Conservation (phyloP, 2,113 vertebrate species). For the Rhegmatorhina hoffmannsi region DNA sequence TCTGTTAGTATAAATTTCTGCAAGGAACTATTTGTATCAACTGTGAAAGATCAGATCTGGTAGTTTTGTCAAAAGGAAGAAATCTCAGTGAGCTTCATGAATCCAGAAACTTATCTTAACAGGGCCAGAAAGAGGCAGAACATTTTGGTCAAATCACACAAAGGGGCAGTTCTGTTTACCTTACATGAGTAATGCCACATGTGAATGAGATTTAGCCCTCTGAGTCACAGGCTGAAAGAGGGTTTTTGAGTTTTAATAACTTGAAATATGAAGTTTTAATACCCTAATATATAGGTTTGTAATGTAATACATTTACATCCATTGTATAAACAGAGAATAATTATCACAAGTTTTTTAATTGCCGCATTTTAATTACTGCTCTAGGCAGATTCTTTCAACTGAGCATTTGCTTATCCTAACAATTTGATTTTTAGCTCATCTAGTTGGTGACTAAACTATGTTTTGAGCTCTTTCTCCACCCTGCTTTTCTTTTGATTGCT, state of each 20-base stretch:
- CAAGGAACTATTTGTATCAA: neutral
- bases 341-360: neutral
- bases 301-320: neutral
- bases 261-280: neutral
- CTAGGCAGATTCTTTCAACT: neutral
- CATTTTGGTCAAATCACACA: neutral
- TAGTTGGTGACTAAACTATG: neutral
- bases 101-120: neutral
- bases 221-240: neutral
- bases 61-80: neutral
- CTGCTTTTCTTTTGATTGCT: neutral
- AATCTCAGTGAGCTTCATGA: neutral
- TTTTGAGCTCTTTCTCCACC: neutral
- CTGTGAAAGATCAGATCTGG: neutral
- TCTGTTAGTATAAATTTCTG: neutral
- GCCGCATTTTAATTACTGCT: neutral
- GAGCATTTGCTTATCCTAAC: neutral
- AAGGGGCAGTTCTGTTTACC: neutral
- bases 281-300: neutral
- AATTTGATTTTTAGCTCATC: neutral
- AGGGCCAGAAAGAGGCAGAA: neutral
- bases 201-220: neutral
- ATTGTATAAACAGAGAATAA: neutral
- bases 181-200: fast-evolving
- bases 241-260: neutral